Base-by-base conservation (phyloP, 2,113 vertebrate genomes). In the Mesembrinibis cayennensis region DNA sequence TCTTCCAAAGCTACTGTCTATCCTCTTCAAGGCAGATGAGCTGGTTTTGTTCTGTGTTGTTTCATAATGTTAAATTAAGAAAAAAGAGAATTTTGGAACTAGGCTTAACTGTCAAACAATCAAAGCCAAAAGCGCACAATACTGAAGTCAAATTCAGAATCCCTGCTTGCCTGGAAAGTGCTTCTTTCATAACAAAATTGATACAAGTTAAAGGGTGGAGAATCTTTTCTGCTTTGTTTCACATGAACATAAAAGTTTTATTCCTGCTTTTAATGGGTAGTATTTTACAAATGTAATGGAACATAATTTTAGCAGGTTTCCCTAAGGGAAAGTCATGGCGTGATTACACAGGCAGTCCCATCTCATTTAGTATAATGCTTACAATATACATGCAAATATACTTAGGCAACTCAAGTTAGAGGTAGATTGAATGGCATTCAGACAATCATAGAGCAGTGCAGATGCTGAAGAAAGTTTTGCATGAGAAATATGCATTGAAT, bases 261-360 rank as follows among this genome's bases (percentile, higher is more conserved):
- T 97, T 97, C 92, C 81, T 90, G 73, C 77, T 97, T 97, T 96
- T 97, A 97, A 97, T 97, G 89, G 89, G 66, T 94, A 96, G 78
- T 94, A 93, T 95, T 98, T 98, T 94, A 95, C 76, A 96, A 93
- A 97, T 86, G 89, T 95, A 97, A 98, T 95, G 89, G 91, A 95
- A 98, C 93, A 96, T 97, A 96, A 97, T 97, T 96, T 98, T 94
- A 95, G 79, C 78, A 76, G 77, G 90, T 97, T 97, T 96, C 94
- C 97, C 95, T 53, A 27, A 94, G 95, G 94, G 92, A 78, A 96
- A 96, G 53, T 82, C 63, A 70, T 10, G 55, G 65, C 49, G 84
- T 62, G 89, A 93, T 97, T 96, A 88, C 87, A 62, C 66, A 96
- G 93, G 70, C 86, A 96, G 50, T 81, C 78, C 73, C 49, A 95